Conservation (phyloP, 2,113 vertebrate species). For the Seriola quinqueradiata region DNA sequence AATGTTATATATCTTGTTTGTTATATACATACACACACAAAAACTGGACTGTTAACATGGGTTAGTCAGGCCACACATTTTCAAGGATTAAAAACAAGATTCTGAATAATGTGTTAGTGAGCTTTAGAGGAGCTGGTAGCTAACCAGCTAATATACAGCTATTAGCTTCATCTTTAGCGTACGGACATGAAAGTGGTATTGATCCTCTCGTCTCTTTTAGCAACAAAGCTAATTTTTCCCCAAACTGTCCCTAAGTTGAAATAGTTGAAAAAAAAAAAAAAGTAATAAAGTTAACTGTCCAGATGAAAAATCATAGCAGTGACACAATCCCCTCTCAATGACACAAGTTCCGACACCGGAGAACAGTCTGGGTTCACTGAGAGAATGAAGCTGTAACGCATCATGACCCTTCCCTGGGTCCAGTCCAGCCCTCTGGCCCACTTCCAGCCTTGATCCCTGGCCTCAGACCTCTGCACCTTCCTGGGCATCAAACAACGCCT, state of each 20-base stretch:
- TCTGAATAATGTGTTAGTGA: too few species aligned
- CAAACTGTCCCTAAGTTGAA: not conserved
- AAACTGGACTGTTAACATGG: too few species aligned
- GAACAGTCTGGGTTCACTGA: not conserved
- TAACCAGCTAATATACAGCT: not conserved
- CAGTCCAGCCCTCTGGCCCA: not conserved
- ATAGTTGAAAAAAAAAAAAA: not conserved
- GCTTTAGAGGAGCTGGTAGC: not conserved
- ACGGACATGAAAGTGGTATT: too few species aligned
- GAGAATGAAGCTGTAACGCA: not conserved
- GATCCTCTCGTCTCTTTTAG: too few species aligned
- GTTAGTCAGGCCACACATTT: too few species aligned
- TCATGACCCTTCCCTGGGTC: not conserved
- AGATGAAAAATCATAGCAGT: not conserved
- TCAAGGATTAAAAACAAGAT: too few species aligned
- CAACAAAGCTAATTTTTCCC: too few species aligned
- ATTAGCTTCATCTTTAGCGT: too few species aligned
- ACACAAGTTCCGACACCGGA: not conserved
- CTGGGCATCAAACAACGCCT: not conserved
- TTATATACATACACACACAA: too few species aligned
- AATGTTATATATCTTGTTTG: too few species aligned
- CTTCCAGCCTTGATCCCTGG: not conserved
- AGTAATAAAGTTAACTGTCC: not conserved
- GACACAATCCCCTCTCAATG: not conserved
- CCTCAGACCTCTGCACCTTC: slow-evolving; percentile 1